phyloP scores from a whole-genome alignment of 1,140 invertebrate species.

The Ceratosolen solmsi region DNA sequence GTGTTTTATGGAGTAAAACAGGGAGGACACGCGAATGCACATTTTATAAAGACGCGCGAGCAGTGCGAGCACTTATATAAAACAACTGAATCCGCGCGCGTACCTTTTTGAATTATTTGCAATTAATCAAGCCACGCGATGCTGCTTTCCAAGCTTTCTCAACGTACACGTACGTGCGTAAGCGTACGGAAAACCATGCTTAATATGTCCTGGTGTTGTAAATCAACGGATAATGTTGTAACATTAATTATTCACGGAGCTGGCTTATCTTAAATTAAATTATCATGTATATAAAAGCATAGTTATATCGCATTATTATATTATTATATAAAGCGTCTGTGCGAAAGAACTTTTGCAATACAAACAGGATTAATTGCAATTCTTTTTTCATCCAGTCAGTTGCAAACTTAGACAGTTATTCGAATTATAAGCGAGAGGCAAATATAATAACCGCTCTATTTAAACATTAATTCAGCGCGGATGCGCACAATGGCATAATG shows the following conservation, averaged over 20 bases:
- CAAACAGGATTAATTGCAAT: conserved; percentile 42
- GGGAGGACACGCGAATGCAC: conserved; percentile 36
- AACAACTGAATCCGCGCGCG: neutral
- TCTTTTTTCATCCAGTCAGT: neutral
- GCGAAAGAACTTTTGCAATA: conserved; percentile 27
- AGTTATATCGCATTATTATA: conserved; percentile 9
- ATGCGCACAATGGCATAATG: neutral
- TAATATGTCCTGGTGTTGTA: conserved; percentile 38
- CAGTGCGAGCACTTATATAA: neutral
- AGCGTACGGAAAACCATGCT: neutral
- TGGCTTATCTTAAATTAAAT: conserved; percentile 48
- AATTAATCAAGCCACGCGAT: conserved; percentile 48
- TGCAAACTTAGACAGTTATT: conserved; percentile 26
- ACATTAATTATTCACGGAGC: conserved; percentile 42
- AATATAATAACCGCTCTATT: neutral
- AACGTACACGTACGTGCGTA: neutral
- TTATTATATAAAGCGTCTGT: neutral
- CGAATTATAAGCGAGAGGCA: neutral
- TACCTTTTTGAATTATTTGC: conserved; percentile 46
- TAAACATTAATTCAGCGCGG: neutral
- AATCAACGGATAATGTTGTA: conserved; percentile 51
- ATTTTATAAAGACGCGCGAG: conserved; percentile 40
- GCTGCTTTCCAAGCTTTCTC: conserved; percentile 2
- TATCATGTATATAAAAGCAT: conserved; percentile 32
- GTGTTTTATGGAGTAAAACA: conserved; percentile 34